Evolutionary conservation across 1,140 invertebrate species (phyloP).

Genomic region (Phenacoccus solenopsis): DNA sequence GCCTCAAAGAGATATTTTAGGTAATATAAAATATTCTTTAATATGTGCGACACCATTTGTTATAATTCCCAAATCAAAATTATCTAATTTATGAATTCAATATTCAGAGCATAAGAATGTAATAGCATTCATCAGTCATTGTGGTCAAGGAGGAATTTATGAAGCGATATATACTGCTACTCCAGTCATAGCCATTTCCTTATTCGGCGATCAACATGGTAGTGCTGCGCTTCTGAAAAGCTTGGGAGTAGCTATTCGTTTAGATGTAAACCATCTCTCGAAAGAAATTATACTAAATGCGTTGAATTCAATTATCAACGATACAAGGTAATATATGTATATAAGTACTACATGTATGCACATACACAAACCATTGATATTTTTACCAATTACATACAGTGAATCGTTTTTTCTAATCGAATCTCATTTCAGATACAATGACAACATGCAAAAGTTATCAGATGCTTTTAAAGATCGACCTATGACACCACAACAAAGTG

Average conservation of each 20-base stretch:
- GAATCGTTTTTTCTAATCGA: too few relatives aligned
- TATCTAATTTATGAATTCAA: too few relatives aligned
- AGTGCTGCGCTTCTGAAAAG: neutral
- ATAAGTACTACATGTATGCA: too few relatives aligned
- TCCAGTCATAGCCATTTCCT: constrained; percentile 37
- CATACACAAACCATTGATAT: too few relatives aligned
- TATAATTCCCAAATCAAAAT: too few relatives aligned
- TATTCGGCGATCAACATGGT: constrained; percentile 34
- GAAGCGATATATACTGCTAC: constrained; percentile 37
- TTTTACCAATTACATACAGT: too few relatives aligned
- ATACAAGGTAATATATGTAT: constrained; percentile 7
- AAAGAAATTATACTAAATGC: neutral
- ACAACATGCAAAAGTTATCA: constrained; percentile 19
- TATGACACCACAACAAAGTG: constrained; percentile 32
- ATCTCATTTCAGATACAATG: constrained; percentile 23
- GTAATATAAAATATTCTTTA: too few relatives aligned
- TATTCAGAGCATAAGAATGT: constrained; percentile 13
- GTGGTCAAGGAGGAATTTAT: constrained; percentile 35
- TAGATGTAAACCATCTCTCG: neutral
- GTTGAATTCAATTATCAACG: neutral
- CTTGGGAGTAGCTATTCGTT: neutral
- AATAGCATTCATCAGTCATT: constrained; percentile 29
- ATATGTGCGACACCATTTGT: too few relatives aligned
- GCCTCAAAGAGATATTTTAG: constrained; percentile 45
- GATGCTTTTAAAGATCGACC: constrained; percentile 34